A percentile compares a stretch with the other conserved stretches of the same genome.
These are phyloP conservation scores for Erethizon dorsatum DNA, from an alignment of 2,797 vertebrate genomes.

Conservation along the genomic window DNA sequence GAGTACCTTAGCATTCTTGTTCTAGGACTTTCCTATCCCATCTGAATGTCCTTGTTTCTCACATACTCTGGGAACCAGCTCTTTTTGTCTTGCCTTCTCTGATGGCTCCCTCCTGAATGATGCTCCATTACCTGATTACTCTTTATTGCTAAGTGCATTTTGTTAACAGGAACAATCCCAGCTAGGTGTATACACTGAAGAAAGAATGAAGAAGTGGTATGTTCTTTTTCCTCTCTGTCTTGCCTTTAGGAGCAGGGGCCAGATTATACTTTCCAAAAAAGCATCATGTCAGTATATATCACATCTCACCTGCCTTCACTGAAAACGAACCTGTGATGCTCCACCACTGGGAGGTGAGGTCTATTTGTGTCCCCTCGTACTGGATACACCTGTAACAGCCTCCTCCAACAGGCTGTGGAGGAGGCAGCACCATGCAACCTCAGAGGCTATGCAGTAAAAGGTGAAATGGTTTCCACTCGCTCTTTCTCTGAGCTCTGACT, in stretches of 20 bases:
- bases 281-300: too few relatives aligned
- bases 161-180: background rate
- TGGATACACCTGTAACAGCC: too few relatives aligned
- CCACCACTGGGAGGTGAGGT: background rate
- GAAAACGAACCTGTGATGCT: too few relatives aligned
- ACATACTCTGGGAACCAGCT: background rate
- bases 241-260: background rate
- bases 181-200: background rate
- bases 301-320: too few relatives aligned
- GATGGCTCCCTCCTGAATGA: background rate
- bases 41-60: background rate
- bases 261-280: background rate
- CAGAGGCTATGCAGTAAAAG: background rate
- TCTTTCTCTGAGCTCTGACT: background rate
- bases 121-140: background rate
- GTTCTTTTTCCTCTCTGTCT: background rate
- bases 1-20: background rate
- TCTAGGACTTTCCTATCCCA: rapidly evolving
- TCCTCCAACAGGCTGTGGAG: background rate
- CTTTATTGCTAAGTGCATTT: background rate
- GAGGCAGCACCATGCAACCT: too few relatives aligned
- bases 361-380: background rate
- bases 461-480: background rate
- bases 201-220: background rate
- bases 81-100: background rate